Evolutionary conservation across 2,113 vertebrate species (phyloP).

Genomic region (Phalacrocorax carbo): DNA sequence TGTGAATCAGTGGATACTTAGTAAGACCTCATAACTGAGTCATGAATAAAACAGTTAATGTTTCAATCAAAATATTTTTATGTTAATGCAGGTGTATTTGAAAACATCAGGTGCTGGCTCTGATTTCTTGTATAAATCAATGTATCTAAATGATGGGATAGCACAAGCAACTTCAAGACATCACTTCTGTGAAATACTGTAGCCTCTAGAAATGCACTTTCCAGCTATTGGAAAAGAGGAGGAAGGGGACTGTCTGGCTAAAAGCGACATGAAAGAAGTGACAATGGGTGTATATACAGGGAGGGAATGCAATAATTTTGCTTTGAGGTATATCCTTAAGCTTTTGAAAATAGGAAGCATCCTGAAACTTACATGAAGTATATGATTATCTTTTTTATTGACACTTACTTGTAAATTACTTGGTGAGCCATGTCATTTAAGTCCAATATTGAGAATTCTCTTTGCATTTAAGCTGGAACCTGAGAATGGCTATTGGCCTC

Average conservation of each 20-base stretch:
- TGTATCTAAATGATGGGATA: background rate
- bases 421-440: background rate
- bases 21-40: background rate
- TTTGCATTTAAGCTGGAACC: background rate
- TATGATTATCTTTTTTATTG: background rate
- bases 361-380: background rate
- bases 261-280: background rate
- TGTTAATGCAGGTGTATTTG: background rate
- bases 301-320: background rate
- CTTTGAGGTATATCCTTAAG: background rate
- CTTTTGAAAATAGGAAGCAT: background rate
- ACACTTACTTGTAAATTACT: background rate
- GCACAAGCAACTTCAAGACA: background rate
- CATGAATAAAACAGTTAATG: background rate
- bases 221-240: background rate
- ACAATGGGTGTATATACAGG: background rate
- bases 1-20: background rate
- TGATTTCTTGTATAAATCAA: background rate
- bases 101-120: background rate
- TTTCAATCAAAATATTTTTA: background rate
- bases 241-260: background rate
- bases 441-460: background rate
- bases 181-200: background rate
- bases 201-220: background rate
- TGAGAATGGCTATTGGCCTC: background rate